A percentile compares a stretch with the other conserved stretches of the same genome.
Conservation (phyloP, 2,113 vertebrate genomes). For the Tragelaphus strepsiceros region DNA sequence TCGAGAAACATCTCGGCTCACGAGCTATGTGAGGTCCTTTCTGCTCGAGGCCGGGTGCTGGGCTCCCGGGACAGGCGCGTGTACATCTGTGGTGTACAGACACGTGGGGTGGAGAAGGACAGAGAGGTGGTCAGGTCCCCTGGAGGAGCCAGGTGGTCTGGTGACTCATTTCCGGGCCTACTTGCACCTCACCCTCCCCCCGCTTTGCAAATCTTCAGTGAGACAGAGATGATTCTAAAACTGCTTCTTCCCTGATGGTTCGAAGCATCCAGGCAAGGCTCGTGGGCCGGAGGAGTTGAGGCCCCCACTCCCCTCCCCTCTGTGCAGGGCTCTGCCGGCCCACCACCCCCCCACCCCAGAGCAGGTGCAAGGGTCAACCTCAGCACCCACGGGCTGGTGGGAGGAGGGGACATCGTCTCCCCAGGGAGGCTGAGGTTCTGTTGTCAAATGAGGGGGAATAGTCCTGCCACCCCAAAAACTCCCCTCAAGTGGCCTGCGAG, state of each 20-base stretch:
- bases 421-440: neutral
- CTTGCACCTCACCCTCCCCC: neutral
- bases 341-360: neutral
- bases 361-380: neutral
- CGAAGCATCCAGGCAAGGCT: neutral
- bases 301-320: no score
- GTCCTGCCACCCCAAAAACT: neutral
- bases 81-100: neutral
- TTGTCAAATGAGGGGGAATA: neutral
- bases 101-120: neutral
- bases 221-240: neutral
- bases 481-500: neutral
- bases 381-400: neutral
- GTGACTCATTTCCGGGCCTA: neutral
- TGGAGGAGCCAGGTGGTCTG: neutral
- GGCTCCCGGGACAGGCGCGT: neutral
- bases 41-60: no score
- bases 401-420: no score
- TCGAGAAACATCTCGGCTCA: neutral
- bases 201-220: neutral
- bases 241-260: neutral
- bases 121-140: neutral
- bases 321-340: neutral
- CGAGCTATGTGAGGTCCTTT: accelerated
- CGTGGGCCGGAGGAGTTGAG: accelerated